Evolutionary conservation across 2,888 invertebrate genomes (phyloP).

Genomic region (Pollenia angustigena): DNA sequence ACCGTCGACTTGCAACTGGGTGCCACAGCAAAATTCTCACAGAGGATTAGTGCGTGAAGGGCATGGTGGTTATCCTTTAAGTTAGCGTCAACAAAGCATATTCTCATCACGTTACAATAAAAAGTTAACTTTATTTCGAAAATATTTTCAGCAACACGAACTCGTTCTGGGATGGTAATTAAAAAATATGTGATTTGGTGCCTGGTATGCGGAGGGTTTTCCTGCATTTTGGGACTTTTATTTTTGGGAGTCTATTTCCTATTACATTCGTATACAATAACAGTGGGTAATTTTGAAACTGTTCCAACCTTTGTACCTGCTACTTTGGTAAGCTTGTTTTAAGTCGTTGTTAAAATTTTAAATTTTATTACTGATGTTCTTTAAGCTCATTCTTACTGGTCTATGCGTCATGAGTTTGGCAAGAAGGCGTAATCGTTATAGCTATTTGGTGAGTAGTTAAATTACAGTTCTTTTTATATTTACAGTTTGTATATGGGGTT

Average conservation of each 20-base stretch:
- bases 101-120: no score
- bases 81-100: constrained; percentile 48
- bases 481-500: not conserved
- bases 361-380: constrained; percentile 10
- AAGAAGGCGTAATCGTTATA: constrained; percentile 92
- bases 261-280: constrained; percentile 90
- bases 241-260: constrained; percentile 91
- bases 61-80: constrained; percentile 59
- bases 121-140: constrained; percentile 1
- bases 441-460: constrained; percentile 91
- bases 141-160: constrained; percentile 80
- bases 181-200: constrained; percentile 91
- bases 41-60: constrained; percentile 77
- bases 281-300: constrained; percentile 92
- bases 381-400: constrained; percentile 93
- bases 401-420: constrained; percentile 94
- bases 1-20: constrained; percentile 83
- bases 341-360: not conserved
- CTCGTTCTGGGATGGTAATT: constrained; percentile 84
- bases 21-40: constrained; percentile 82
- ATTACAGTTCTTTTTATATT: no score
- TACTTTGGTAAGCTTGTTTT: constrained; percentile 89
- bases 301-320: constrained; percentile 97
- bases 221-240: constrained; percentile 89
- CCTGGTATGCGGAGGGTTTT: constrained; percentile 90